These are phyloP conservation scores for Agrochola circellaris DNA, from an alignment of 2,888 invertebrate species.

Conservation along the genomic window DNA sequence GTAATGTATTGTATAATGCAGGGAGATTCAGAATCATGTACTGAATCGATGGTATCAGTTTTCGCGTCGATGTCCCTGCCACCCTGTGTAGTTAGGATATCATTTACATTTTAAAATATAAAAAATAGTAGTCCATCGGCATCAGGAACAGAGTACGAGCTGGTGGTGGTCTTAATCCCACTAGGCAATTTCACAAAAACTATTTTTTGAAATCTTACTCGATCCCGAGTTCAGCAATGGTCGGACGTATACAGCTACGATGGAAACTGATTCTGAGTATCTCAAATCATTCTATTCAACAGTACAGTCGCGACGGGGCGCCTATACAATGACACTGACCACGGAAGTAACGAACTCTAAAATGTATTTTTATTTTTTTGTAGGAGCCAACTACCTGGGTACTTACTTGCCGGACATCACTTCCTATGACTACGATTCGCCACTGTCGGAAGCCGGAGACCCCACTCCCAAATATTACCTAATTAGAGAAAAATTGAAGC, in stretches of 20 bases:
- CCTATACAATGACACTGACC: not conserved
- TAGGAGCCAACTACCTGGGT: slow-evolving; percentile 86
- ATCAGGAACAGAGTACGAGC: not conserved
- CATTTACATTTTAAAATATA: not conserved
- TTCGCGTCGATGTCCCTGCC: no score
- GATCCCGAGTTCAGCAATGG: not conserved
- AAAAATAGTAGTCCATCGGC: not conserved
- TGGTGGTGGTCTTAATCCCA: not conserved
- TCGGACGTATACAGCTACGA: no score
- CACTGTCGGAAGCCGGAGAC: slow-evolving; percentile 97
- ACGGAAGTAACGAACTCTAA: not conserved
- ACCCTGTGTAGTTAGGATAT: no score
- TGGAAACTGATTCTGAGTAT: not conserved
- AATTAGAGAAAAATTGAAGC: slow-evolving; percentile 91
- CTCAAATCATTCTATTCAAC: not conserved
- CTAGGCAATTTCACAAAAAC: no score
- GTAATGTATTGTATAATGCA: no score
- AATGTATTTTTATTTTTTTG: not conserved
- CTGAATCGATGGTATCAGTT: no score
- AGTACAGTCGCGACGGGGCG: no score
- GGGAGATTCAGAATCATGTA: no score
- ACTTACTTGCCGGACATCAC: slow-evolving; percentile 93
- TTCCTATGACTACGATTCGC: slow-evolving; percentile 98
- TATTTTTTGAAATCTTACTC: not conserved
- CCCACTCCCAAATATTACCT: slow-evolving; percentile 95